These are phyloP conservation scores for Xestoiulus laeticollis DNA, from an alignment of 2,888 invertebrate species.

Conservation along the genomic window DNA sequence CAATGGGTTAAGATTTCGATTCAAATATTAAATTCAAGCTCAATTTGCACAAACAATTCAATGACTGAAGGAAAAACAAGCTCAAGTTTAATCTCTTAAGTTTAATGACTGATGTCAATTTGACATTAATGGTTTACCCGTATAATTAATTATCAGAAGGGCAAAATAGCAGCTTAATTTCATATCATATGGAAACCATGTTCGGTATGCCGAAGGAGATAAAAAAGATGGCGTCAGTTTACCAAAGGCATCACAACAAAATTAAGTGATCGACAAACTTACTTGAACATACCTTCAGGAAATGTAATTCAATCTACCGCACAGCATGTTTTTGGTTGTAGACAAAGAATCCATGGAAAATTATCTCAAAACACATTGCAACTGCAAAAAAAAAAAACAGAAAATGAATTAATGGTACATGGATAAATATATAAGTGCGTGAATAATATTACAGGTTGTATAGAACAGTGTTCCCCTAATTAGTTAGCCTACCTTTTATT, in stretches of 20 bases:
- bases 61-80: not conserved
- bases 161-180: not conserved
- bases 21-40: not conserved
- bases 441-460: too few species aligned
- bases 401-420: not conserved
- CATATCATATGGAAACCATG: not conserved
- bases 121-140: not conserved
- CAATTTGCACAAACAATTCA: conserved; percentile 1
- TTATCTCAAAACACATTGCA: not conserved
- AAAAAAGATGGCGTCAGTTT: not conserved
- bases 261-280: not conserved
- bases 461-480: too few species aligned
- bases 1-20: not conserved
- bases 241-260: not conserved
- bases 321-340: not conserved
- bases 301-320: not conserved
- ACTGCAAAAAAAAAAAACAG: not conserved
- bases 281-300: not conserved
- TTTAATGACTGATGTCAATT: not conserved
- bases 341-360: not conserved
- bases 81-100: not conserved
- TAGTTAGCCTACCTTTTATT: too few species aligned
- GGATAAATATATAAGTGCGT: not conserved
- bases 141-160: not conserved
- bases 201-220: not conserved